Evolutionary conservation across 2,113 vertebrate genomes (phyloP).

Genomic region (Numida meleagris): DNA sequence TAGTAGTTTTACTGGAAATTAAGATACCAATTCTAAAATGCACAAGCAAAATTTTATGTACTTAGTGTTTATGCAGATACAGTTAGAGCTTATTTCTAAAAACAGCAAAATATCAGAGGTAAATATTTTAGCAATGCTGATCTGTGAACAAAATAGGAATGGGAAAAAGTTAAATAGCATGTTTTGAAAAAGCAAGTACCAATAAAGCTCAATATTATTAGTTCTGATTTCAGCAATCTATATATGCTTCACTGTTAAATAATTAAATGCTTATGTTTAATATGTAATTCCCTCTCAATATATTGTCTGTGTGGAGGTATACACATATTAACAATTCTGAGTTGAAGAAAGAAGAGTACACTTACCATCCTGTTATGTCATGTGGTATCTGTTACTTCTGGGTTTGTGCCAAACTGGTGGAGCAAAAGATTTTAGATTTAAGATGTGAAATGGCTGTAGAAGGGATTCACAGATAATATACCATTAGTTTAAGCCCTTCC

Average conservation of each 20-base stretch:
- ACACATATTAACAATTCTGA: neutral
- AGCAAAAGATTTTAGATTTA: neutral
- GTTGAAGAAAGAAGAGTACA: neutral
- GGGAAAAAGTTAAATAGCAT: neutral
- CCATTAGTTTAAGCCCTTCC: neutral
- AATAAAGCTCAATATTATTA: neutral
- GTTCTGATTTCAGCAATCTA: neutral
- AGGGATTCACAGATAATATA: neutral
- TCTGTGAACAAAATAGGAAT: neutral
- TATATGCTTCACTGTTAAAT: neutral
- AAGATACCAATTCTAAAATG: neutral
- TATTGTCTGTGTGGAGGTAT: neutral
- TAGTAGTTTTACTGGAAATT: neutral
- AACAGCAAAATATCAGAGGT: neutral
- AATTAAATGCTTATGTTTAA: neutral
- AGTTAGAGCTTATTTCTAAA: neutral
- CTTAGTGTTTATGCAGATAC: neutral
- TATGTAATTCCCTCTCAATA: neutral
- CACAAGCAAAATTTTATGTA: neutral
- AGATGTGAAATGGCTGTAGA: neutral
- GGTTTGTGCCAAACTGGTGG: neutral
- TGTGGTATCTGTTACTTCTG: neutral
- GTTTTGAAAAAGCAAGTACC: neutral
- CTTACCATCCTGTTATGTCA: neutral
- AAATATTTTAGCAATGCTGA: neutral